A percentile compares a stretch with the other conserved stretches of the same genome.
phyloP scores from a whole-genome alignment of 2,797 vertebrate species.

The Sciaenops ocellatus region DNA sequence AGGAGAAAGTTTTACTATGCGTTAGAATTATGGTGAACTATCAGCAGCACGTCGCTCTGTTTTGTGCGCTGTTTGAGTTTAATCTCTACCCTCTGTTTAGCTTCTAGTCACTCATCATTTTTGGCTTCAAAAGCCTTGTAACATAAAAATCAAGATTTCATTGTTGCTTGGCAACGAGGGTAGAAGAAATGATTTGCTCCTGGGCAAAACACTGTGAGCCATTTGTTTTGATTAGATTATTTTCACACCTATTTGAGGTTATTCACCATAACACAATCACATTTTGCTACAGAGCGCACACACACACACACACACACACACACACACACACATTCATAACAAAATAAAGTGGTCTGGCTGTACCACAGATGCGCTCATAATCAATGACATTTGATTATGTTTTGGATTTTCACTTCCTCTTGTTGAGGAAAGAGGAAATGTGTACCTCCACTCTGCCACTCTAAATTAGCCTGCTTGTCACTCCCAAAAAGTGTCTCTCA shows the following conservation, averaged over 20 bases:
- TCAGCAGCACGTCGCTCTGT: constrained; percentile 1
- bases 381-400: neutral
- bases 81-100: constrained; percentile 32
- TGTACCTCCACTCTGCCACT: constrained; percentile 34
- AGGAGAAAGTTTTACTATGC: neutral
- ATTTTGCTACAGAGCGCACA: constrained; percentile 5
- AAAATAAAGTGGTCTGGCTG: constrained; percentile 3
- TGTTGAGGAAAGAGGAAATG: constrained; percentile 15
- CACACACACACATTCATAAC: neutral
- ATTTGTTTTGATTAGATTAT: constrained; percentile 73
- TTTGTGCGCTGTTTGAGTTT: constrained; percentile 14
- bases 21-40: neutral
- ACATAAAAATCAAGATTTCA: constrained; percentile 69
- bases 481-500: constrained; percentile 23
- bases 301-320: constrained; percentile 12
- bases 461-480: constrained; percentile 46
- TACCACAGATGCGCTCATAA: constrained; percentile 13
- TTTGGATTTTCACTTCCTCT: constrained; percentile 43
- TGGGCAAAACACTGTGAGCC: constrained; percentile 53
- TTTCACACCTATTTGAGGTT: constrained; percentile 38
- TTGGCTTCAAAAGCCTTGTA: constrained; percentile 51
- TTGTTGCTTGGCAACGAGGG: constrained; percentile 83
- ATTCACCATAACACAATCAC: constrained; percentile 19
- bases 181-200: constrained; percentile 63
- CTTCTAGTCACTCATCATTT: constrained; percentile 48